A percentile compares a stretch with the other conserved stretches of the same genome.
These are phyloP conservation scores for Pheosia tremula DNA, from an alignment of 2,888 invertebrate genomes.

Conservation along the genomic window DNA sequence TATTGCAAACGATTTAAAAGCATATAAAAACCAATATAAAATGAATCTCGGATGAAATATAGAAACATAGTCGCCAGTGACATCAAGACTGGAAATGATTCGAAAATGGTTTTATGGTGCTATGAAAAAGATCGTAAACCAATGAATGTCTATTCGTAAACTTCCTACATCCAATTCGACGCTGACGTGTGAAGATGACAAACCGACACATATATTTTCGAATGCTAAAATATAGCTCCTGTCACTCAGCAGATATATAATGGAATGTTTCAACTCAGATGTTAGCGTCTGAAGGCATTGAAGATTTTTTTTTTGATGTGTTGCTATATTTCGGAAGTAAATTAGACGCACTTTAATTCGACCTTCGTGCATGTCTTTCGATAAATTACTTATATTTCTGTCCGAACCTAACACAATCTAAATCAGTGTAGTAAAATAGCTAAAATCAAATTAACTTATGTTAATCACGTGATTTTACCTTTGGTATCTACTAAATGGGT, in stretches of 20 bases:
- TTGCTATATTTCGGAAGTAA: background rate
- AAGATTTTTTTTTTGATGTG: background rate
- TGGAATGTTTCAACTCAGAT: background rate
- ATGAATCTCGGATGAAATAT: constrained; percentile 27
- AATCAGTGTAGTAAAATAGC: too few relatives aligned
- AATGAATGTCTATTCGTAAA: constrained; percentile 39
- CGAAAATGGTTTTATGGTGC: constrained; percentile 49
- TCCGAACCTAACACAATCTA: too few relatives aligned
- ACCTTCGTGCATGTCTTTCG: background rate
- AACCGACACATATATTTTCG: constrained; percentile 36
- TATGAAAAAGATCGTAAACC: constrained; percentile 53
- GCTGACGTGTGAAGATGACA: constrained; percentile 39
- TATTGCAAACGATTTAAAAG: constrained; percentile 40
- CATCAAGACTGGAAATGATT: constrained; percentile 52
- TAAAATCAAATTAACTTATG: too few relatives aligned
- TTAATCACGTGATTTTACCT: too few relatives aligned
- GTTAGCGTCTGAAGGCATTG: background rate
- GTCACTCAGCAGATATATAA: constrained; percentile 32
- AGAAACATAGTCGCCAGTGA: constrained; percentile 42
- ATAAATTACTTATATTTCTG: background rate
- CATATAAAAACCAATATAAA: constrained; percentile 34
- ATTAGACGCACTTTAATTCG: constrained; percentile 1
- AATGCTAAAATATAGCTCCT: constrained; percentile 19
- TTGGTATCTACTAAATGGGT: too few relatives aligned
- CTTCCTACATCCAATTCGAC: constrained; percentile 34